Base-by-base conservation (phyloP, 2,888 invertebrate genomes). In the Germaria angustata region DNA sequence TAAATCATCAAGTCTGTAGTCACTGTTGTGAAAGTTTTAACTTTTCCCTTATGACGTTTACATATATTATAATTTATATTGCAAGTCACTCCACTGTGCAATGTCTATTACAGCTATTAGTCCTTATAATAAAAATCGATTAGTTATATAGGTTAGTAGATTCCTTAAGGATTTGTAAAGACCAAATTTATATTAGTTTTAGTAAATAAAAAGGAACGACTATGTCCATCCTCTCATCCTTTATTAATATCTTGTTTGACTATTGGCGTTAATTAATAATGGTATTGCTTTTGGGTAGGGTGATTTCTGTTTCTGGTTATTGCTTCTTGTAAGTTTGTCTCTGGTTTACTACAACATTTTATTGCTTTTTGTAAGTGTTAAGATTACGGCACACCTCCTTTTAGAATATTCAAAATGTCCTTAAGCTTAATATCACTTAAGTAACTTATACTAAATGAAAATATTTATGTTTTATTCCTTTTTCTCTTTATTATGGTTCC, bases 101-200 rank as follows among this genome's bases (percentile, higher is more conserved):
- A 17, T 15, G 17, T 32, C 44, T 44, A 73, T 68, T 61, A 61
- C 39, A 69, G 55, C 39, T 51, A 71, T 71, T 76, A 36, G 22
- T 66, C 8, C 2, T 49, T 41, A 66, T 55, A 68, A 72, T 46
- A 49, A 61, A 15, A 15, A 8, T 24, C 9, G 1, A 28, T 51
- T n/a, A n/a, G 28, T n/a, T 24, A 51, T 49, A 0, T 15, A 53
- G 28, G 9, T 8, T 53, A 15, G 28, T 15, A 2, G 6, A 0
- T 9, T 28, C n/a, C 2, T 15, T 8, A 9, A 6, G 3, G 9
- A 28, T 7, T 28, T 32, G 1, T 0, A 5, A 28, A 28, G 28
- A 9, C 15, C 15, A 32, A 28, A 24, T 28, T 53, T 32, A n/a
- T n/a, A 17, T n/a, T 24, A 15, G 4, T 24, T n/a, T 8, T n/a